Evolutionary conservation across 2,888 invertebrate genomes (phyloP).

Genomic region (Leucophora obtusa): DNA sequence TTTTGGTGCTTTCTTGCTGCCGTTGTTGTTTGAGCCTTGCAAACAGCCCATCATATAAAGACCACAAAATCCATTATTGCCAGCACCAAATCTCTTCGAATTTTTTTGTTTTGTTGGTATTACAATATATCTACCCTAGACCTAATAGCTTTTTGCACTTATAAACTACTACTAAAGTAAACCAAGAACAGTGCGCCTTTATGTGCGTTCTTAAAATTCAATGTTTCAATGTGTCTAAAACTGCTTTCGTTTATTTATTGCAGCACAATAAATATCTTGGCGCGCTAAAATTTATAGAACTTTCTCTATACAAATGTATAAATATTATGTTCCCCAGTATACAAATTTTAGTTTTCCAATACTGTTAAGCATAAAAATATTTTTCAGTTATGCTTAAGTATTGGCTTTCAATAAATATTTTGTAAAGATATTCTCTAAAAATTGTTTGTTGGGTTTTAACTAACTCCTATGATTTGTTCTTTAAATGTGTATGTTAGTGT

Average conservation of each 20-base stretch:
- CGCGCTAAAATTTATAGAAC: constrained; percentile 48
- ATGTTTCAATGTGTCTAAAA: constrained; percentile 41
- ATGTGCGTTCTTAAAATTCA: constrained; percentile 9
- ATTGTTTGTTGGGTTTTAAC: too few relatives aligned
- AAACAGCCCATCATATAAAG: constrained; percentile 9
- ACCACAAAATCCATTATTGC: constrained; percentile 62
- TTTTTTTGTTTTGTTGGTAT: constrained; percentile 35
- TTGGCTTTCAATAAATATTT: too few relatives aligned
- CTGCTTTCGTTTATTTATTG: constrained; percentile 60
- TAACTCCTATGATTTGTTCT: too few relatives aligned
- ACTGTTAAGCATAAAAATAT: too few relatives aligned
- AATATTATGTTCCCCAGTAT: neutral
- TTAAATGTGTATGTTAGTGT: neutral
- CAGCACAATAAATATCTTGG: constrained; percentile 55
- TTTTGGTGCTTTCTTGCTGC: neutral
- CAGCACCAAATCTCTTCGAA: constrained; percentile 51
- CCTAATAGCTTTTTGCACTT: constrained; percentile 32
- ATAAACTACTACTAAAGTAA: neutral
- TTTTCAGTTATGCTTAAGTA: too few relatives aligned
- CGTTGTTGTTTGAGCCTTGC: neutral
- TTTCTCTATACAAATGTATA: neutral
- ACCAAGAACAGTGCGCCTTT: neutral
- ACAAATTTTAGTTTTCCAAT: too few relatives aligned
- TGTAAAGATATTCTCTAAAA: too few relatives aligned
- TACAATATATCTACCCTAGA: constrained; percentile 53